Conservation (phyloP, 53 echinoderm and acorn worm species). For the Henricia sp. region DNA sequence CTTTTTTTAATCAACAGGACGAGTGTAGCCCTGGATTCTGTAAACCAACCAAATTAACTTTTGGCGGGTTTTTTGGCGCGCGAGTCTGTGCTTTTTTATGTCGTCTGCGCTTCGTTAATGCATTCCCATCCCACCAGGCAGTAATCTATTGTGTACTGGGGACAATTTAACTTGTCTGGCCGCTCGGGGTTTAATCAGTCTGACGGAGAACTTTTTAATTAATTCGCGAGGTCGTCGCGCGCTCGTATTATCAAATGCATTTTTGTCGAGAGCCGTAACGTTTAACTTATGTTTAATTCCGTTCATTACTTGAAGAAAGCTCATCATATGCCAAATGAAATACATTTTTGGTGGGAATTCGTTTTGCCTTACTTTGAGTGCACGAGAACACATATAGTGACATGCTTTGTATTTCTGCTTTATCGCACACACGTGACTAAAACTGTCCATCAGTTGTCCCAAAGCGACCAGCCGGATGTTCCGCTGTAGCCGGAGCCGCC, state of each 20-base stretch:
- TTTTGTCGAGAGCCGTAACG: no score
- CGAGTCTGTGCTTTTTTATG: neutral
- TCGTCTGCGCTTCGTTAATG: neutral
- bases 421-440: neutral
- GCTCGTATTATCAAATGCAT: neutral
- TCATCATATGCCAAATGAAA: no score
- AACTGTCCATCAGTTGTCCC: conserved; percentile 5
- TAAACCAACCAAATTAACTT: conserved; percentile 31
- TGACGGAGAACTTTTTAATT: neutral
- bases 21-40: neutral
- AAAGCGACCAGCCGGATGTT: neutral
- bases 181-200: conserved; percentile 12
- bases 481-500: conserved; percentile 18
- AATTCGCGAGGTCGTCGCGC: conserved; percentile 31
- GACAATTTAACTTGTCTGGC: neutral
- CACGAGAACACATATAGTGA: no score
- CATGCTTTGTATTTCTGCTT: no score
- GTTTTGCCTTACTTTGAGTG: no score
- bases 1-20: conserved; percentile 41
- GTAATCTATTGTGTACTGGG: neutral
- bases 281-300: neutral
- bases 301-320: no score
- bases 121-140: neutral
- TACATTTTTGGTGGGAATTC: no score
- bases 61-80: neutral